Evolutionary conservation across 2,797 vertebrate genomes (phyloP), one percentile per base, ranked within the genome.

Genomic region (Chelon auratus): DNA sequence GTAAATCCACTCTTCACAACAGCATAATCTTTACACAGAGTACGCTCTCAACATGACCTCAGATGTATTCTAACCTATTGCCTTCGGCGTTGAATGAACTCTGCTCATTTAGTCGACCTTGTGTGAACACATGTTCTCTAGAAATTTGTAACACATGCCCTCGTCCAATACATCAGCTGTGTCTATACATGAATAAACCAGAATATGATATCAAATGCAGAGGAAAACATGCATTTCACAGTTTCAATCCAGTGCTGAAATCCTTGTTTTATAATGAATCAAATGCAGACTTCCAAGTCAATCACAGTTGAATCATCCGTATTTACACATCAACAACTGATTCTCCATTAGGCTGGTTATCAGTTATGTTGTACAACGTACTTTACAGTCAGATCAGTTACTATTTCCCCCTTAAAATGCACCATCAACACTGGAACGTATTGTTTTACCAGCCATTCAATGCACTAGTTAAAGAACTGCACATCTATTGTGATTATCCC

Each of bases 51-150:
- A 3, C 55, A 45, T 54, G 53, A 59, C 56, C 45, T 54, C 45
- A 71, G 22, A 68, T 63, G 20, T 37, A n/a, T 68, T 62, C 52
- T 24, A 65, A 52, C 40, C 17, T 54, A 12, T 7, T 53, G 62
- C 60, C 47, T 57, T 42, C 4, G 22, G 59, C 61, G 55, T 18
- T 40, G 54, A 56, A 14, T 50, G 62, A 58, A 70, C 33, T 61
- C 26, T 3, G 15, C 13, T 62, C 56, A 58, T 48, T 47, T 1
- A 37, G 13, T 20, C 54, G 65, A 61, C 78, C 47, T 68, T 72
- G 48, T 39, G 43, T 45, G 9, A 1, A 58, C 33, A 50, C 7
- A 62, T 66, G 5, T 66, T 59, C 55, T 42, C 15, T 24, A 59
- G 24, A 62, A 40, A 74, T 59, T 4, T 66, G 56, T 45, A 66